phyloP scores from a whole-genome alignment of 2,797 vertebrate species.

The Menidia menidia region DNA sequence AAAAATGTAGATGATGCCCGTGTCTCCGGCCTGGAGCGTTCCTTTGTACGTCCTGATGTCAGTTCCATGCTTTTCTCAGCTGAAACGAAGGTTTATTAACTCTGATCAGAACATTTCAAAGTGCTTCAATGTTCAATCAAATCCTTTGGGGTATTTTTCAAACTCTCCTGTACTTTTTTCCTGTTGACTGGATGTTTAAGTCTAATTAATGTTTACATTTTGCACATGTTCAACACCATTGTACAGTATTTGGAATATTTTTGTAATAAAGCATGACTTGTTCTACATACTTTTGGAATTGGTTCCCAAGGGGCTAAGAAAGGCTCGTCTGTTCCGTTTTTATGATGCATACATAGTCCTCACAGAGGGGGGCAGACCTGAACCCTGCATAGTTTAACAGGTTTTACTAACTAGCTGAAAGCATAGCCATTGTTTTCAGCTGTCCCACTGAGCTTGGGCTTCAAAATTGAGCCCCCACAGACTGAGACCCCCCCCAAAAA shows the following conservation, averaged over 20 bases:
- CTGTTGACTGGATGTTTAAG: conserved; percentile 58
- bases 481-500: too few species aligned
- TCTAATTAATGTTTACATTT: conserved; percentile 58
- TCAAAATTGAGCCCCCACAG: too few species aligned
- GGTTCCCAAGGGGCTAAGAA: conserved; percentile 32
- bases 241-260: conserved; percentile 76
- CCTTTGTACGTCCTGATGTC: conserved; percentile 28
- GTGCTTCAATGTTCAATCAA: conserved; percentile 30
- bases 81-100: conserved; percentile 10
- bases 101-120: conserved; percentile 27
- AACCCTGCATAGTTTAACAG: neutral
- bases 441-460: neutral
- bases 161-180: conserved; percentile 7
- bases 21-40: conserved; percentile 33
- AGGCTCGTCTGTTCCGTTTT: conserved; percentile 5
- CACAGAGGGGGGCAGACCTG: too few species aligned
- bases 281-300: conserved; percentile 52
- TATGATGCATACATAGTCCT: neutral
- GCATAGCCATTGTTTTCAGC: neutral
- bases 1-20: conserved; percentile 28
- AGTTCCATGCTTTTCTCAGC: conserved; percentile 15
- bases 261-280: conserved; percentile 65
- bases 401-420: neutral
- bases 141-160: conserved; percentile 4
- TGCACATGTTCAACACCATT: conserved; percentile 68